Percentiles rank a stretch among this genome's conserved stretches.
Conservation (phyloP, 2,888 invertebrate species). For the Cosmorhoe ocellata region DNA sequence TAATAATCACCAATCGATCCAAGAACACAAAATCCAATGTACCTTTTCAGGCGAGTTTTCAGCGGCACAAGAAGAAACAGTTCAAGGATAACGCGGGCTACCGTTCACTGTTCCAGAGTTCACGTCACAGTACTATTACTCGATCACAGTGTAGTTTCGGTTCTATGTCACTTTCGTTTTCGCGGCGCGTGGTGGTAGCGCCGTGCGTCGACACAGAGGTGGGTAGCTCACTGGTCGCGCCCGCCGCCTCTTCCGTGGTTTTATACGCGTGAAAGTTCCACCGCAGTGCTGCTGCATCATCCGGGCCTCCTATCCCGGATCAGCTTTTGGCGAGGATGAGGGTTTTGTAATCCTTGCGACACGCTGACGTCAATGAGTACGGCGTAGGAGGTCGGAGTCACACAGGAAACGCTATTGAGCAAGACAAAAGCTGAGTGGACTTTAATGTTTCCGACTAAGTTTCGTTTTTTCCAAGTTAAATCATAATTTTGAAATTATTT, state of each 20-base stretch:
- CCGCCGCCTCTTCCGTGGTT: constrained; percentile 61
- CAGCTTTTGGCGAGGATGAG: constrained; percentile 53
- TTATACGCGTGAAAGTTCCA: constrained; percentile 80
- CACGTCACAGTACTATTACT: constrained; percentile 66
- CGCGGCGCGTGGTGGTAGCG: constrained; percentile 52
- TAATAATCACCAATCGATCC: constrained; percentile 28
- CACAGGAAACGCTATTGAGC: constrained; percentile 16
- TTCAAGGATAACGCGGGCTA: constrained; percentile 78
- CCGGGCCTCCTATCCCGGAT: constrained; percentile 72
- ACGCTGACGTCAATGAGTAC: constrained; percentile 48
- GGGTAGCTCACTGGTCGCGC: constrained; percentile 71
- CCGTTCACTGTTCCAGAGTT: constrained; percentile 76
- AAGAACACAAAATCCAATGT: constrained; percentile 55
- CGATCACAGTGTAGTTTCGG: constrained; percentile 57
- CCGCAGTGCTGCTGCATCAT: constrained; percentile 46
- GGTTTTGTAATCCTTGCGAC: constrained; percentile 75
- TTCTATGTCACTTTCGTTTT: constrained; percentile 71
- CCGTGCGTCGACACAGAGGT: constrained; percentile 53
- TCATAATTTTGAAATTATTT: too few relatives aligned
- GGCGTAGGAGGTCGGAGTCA: constrained; percentile 13
- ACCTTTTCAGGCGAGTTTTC: constrained; percentile 68
- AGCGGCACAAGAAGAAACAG: constrained; percentile 63
- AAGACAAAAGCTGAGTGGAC: constrained; percentile 10
- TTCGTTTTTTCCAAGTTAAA: too few relatives aligned
- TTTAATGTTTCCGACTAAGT: background rate